Evolutionary conservation across 1,140 invertebrate genomes (phyloP).

Genomic region (Aleiodes sp.): DNA sequence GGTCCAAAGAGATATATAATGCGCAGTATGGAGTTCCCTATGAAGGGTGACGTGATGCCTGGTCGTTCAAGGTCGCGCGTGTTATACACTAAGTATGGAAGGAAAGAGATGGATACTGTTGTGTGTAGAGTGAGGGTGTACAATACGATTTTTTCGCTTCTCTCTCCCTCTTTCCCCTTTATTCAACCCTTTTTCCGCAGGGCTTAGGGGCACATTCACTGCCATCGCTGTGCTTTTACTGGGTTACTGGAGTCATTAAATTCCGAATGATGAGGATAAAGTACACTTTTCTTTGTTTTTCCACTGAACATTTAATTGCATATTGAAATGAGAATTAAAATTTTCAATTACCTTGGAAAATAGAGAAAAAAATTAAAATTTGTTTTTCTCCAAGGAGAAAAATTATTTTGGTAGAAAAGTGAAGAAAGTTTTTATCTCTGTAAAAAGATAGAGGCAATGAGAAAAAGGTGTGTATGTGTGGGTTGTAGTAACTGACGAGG

Average conservation of each 20-base stretch:
- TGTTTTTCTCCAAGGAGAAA: background rate
- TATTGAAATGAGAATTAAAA: too few species aligned
- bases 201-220: too few species aligned
- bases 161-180: background rate
- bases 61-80: constrained; percentile 60
- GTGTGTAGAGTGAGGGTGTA: background rate
- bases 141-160: background rate
- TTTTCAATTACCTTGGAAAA: too few species aligned
- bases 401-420: constrained; percentile 1
- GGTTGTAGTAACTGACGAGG: background rate
- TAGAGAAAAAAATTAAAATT: background rate
- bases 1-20: constrained; percentile 24
- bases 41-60: constrained; percentile 44
- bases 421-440: constrained; percentile 8
- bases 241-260: background rate
- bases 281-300: background rate
- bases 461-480: background rate
- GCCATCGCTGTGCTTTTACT: background rate
- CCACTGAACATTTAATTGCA: too few species aligned
- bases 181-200: background rate
- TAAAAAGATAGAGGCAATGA: constrained; percentile 9
- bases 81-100: constrained; percentile 35
- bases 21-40: constrained; percentile 18
- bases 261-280: background rate
- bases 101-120: background rate